Conservation (phyloP, 2,797 vertebrate genomes). For the Sebastiscus tertius region DNA sequence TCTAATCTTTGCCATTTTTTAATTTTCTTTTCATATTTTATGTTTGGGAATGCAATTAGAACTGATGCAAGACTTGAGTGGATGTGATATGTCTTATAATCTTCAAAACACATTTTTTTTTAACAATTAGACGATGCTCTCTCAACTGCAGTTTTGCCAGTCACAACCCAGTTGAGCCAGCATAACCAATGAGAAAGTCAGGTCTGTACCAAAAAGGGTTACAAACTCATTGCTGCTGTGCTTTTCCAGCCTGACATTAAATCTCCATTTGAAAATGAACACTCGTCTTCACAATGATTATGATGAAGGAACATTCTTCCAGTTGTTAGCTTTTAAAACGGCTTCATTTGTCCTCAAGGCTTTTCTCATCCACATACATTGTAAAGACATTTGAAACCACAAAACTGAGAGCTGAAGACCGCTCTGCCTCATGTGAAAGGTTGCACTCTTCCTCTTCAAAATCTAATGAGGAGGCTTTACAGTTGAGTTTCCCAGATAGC, state of each 20-base stretch:
- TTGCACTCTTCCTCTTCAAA: not conserved
- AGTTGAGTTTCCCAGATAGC: not conserved
- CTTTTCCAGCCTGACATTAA: not conserved
- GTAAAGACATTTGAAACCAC: slow-evolving; percentile 18
- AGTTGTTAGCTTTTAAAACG: slow-evolving; percentile 32
- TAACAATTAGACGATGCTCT: not conserved
- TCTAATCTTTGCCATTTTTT: not conserved
- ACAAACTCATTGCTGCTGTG: not conserved
- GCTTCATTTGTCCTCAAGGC: slow-evolving; percentile 9
- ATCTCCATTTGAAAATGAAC: slow-evolving; percentile 25
- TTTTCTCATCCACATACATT: not conserved
- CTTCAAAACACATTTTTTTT: too few relatives aligned
- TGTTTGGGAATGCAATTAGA: not conserved
- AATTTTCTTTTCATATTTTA: too few relatives aligned
- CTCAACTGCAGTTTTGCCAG: not conserved
- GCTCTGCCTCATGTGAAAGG: not conserved
- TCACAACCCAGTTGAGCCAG: not conserved
- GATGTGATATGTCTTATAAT: too few relatives aligned
- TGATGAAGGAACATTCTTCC: slow-evolving; percentile 31
- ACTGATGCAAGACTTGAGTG: not conserved
- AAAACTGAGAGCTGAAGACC: not conserved
- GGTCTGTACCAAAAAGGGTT: not conserved
- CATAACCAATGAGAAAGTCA: not conserved
- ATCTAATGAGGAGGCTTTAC: not conserved
- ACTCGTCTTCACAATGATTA: not conserved